Conservation (phyloP, 2,888 invertebrate species). For the Glyphotaelius pellucidus region DNA sequence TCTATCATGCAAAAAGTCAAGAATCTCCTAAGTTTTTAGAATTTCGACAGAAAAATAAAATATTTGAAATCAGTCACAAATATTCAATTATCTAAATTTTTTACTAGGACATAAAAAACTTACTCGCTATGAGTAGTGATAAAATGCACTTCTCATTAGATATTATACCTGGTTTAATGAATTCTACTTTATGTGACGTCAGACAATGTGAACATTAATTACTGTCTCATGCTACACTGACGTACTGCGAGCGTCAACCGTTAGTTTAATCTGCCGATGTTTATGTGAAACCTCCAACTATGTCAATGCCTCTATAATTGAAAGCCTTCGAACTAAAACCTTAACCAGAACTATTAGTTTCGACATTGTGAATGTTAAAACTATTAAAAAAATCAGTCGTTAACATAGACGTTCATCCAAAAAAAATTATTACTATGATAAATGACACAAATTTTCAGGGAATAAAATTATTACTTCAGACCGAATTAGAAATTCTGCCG, state of each 20-base stretch:
- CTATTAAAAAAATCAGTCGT: neutral
- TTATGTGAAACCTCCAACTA: neutral
- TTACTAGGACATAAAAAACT: neutral
- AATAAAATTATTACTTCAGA: neutral
- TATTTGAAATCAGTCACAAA: neutral
- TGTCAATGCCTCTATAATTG: neutral
- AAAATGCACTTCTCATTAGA: neutral
- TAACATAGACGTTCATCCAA: neutral
- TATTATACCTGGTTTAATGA: neutral
- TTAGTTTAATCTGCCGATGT: neutral
- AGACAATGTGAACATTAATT: constrained; percentile 21
- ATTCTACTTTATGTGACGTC: neutral
- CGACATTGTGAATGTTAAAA: neutral
- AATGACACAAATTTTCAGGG: neutral
- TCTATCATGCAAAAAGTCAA: neutral
- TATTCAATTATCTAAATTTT: neutral
- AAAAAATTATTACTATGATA: neutral
- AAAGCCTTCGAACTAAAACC: neutral
- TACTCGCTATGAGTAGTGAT: neutral
- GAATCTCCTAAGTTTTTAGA: neutral
- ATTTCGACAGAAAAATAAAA: neutral
- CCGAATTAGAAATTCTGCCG: too few species aligned
- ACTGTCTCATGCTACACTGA: neutral
- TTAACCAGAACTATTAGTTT: neutral
- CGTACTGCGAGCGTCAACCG: neutral